phyloP scores from a whole-genome alignment of 2,888 invertebrate genomes.

The Caenorhabditis afra region DNA sequence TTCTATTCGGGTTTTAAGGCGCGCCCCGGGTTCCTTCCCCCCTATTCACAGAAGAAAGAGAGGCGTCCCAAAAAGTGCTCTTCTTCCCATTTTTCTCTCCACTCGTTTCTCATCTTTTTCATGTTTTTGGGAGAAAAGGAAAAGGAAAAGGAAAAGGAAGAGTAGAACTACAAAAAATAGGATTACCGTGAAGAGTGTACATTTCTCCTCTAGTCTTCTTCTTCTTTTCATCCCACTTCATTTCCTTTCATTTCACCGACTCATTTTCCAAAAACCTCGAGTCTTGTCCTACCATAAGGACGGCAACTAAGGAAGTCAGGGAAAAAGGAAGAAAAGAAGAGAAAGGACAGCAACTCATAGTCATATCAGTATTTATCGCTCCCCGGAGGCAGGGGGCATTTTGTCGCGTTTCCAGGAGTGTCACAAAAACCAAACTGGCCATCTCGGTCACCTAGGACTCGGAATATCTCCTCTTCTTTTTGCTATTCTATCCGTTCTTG shows the following conservation, averaged over 20 bases:
- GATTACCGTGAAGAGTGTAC: slow-evolving; percentile 43
- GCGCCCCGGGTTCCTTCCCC: slow-evolving; percentile 24
- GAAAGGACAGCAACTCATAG: slow-evolving; percentile 58
- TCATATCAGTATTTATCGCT: slow-evolving; percentile 62
- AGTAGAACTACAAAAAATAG: slow-evolving; percentile 50
- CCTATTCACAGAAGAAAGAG: slow-evolving; percentile 31
- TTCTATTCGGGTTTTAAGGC: neutral
- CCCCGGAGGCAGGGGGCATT: slow-evolving; percentile 41
- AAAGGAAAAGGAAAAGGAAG: slow-evolving; percentile 19
- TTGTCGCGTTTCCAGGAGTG: slow-evolving; percentile 24
- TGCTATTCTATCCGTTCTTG: too few species aligned
- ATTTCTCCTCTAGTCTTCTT: slow-evolving; percentile 20
- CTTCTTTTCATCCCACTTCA: neutral
- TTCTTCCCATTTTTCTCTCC: slow-evolving; percentile 12
- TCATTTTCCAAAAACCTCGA: neutral
- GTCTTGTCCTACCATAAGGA: too few species aligned
- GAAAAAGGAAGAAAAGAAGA: slow-evolving; percentile 10
- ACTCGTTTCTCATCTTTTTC: slow-evolving; percentile 24
- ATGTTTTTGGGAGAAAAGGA: slow-evolving; percentile 35
- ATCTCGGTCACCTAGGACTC: slow-evolving; percentile 16
- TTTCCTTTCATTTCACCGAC: neutral
- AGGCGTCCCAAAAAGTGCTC: slow-evolving; percentile 47
- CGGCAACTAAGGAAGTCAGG: slow-evolving; percentile 22
- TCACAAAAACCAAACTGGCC: slow-evolving; percentile 31
- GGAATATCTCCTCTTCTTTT: neutral